These are phyloP conservation scores for Chrysolina oricalcia DNA, from an alignment of 2,888 invertebrate genomes.

Conservation along the genomic window DNA sequence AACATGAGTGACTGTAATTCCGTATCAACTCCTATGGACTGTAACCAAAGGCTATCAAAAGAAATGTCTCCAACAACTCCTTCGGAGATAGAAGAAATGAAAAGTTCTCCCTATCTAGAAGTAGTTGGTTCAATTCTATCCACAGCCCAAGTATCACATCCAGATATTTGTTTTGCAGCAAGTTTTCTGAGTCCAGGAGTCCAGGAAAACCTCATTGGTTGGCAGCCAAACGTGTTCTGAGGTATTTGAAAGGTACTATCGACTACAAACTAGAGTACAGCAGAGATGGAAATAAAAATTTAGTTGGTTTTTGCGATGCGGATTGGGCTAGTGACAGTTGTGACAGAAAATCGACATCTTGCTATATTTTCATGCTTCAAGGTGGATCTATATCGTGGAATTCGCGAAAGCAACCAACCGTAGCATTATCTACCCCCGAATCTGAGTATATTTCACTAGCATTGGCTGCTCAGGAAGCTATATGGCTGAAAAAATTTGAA, in stretches of 20 bases:
- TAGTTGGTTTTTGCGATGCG: background rate
- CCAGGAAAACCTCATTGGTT: constrained; percentile 35
- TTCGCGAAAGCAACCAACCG: background rate
- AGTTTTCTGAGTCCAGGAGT: constrained; percentile 22
- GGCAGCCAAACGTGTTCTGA: constrained; percentile 32
- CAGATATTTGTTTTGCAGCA: constrained; percentile 27
- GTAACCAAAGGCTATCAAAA: background rate
- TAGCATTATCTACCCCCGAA: background rate
- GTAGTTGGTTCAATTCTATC: constrained; percentile 22
- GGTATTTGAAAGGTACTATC: constrained; percentile 33
- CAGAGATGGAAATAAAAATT: background rate
- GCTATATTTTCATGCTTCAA: background rate
- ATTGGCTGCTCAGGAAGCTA: background rate
- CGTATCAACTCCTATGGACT: constrained; percentile 2
- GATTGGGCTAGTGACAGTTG: background rate
- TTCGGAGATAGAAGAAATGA: constrained; percentile 25
- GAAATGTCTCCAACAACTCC: constrained; percentile 1
- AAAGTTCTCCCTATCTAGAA: constrained; percentile 25
- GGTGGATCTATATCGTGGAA: background rate
- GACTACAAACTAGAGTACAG: background rate
- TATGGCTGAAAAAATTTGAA: background rate
- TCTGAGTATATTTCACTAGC: constrained; percentile 1
- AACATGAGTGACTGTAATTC: background rate
- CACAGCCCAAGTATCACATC: constrained; percentile 9
- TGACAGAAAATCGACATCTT: background rate